phyloP scores from a whole-genome alignment of 2,113 vertebrate species.

The Oryzias woworae region DNA sequence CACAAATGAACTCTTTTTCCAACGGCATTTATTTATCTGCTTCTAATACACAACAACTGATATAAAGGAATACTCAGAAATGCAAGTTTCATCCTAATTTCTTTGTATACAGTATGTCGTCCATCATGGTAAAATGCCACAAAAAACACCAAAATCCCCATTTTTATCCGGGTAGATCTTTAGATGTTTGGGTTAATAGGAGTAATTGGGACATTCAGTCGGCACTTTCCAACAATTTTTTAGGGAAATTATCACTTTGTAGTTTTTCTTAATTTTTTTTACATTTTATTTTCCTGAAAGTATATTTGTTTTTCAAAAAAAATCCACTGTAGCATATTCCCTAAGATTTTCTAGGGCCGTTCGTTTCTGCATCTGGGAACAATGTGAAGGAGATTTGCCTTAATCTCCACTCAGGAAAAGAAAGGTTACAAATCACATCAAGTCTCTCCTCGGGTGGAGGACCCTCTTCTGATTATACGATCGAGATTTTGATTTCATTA shows the following conservation, averaged over 20 bases:
- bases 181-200: too few species aligned
- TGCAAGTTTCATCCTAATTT: too few species aligned
- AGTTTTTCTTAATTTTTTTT: constrained; percentile 6
- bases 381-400: constrained; percentile 72
- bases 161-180: too few species aligned
- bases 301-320: constrained; percentile 16
- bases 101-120: too few species aligned
- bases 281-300: not conserved
- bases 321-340: constrained; percentile 28
- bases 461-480: constrained; percentile 81
- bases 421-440: constrained; percentile 80
- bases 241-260: constrained; percentile 14
- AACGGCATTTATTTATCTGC: too few species aligned
- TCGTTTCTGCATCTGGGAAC: constrained; percentile 58
- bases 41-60: too few species aligned
- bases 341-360: constrained; percentile 35
- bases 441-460: constrained; percentile 75
- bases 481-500: constrained; percentile 86
- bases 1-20: too few species aligned
- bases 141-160: too few species aligned
- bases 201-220: too few species aligned
- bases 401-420: constrained; percentile 77
- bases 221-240: constrained; percentile 5
- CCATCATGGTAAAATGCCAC: too few species aligned
- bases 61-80: too few species aligned